Conservation (phyloP, 2,113 vertebrate species). For the Dendropsophus ebraccatus region DNA sequence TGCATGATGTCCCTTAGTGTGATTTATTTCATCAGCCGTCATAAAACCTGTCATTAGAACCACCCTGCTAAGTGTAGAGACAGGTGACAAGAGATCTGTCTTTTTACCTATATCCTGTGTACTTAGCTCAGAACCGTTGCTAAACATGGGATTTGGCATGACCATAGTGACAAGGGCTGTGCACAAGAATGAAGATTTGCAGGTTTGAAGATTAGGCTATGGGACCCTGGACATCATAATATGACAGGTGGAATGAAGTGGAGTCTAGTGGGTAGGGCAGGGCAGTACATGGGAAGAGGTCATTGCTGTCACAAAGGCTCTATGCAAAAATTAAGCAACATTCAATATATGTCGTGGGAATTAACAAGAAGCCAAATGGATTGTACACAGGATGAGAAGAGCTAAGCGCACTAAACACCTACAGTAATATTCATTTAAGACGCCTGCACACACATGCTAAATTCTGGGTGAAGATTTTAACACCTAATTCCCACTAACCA, state of each 20-base stretch:
- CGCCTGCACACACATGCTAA: background rate
- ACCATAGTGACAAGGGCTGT: background rate
- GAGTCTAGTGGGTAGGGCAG: background rate
- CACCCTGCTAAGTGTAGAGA: background rate
- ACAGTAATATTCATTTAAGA: background rate
- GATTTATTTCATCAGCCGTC: background rate
- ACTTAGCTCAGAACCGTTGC: background rate
- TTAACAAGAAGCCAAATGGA: background rate
- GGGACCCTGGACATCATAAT: background rate
- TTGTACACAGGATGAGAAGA: background rate
- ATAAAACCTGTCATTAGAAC: background rate
- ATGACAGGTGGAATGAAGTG: slow-evolving; percentile 12
- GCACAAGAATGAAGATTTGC: slow-evolving; percentile 41
- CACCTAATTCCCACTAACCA: background rate
- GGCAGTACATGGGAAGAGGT: background rate
- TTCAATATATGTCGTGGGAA: background rate
- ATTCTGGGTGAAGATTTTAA: background rate
- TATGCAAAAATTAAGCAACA: background rate
- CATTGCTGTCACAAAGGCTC: background rate
- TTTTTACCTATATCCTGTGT: background rate
- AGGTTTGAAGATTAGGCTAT: slow-evolving; percentile 25
- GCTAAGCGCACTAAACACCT: background rate
- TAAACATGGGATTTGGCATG: slow-evolving; percentile 1
- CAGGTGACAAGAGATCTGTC: slow-evolving; percentile 3
- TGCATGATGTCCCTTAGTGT: background rate